Evolutionary conservation across 2,113 vertebrate genomes (phyloP).

Genomic region (Odocoileus virginianus): DNA sequence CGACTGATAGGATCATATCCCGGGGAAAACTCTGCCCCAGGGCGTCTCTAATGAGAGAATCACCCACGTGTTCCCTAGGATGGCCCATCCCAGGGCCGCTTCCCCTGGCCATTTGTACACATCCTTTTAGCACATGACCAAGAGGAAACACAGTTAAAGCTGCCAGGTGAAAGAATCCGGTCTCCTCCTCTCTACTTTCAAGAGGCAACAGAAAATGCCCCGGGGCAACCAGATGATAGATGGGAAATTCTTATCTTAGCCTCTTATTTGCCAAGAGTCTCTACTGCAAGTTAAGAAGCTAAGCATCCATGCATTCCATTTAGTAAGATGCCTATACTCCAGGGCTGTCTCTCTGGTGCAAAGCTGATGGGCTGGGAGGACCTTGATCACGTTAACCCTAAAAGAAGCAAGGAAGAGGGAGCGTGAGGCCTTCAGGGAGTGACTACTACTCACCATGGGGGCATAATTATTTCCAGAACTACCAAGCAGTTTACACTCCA

Average conservation of each 20-base stretch:
- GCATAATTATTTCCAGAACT: slow-evolving; percentile 40
- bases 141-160: not conserved
- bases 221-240: not conserved
- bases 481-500: not conserved
- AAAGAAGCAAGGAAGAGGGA: not conserved
- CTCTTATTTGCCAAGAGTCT: not conserved
- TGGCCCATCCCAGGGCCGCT: too few relatives aligned
- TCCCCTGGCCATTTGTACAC: not conserved
- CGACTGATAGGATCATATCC: too few relatives aligned
- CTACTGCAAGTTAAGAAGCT: not conserved
- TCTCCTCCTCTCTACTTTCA: not conserved
- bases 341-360: not conserved
- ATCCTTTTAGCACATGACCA: not conserved
- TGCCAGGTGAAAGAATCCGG: not conserved
- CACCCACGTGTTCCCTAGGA: not conserved
- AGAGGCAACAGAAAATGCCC: slow-evolving; percentile 6
- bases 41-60: not conserved
- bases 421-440: not conserved
- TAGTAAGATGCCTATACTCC: not conserved
- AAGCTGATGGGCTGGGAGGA: not conserved
- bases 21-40: not conserved
- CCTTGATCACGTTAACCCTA: not conserved
- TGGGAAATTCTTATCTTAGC: not conserved
- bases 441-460: not conserved
- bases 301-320: not conserved